These are phyloP conservation scores for Parapristionchus giblindavisi DNA, from an alignment of 2,888 invertebrate genomes.

Conservation along the genomic window DNA sequence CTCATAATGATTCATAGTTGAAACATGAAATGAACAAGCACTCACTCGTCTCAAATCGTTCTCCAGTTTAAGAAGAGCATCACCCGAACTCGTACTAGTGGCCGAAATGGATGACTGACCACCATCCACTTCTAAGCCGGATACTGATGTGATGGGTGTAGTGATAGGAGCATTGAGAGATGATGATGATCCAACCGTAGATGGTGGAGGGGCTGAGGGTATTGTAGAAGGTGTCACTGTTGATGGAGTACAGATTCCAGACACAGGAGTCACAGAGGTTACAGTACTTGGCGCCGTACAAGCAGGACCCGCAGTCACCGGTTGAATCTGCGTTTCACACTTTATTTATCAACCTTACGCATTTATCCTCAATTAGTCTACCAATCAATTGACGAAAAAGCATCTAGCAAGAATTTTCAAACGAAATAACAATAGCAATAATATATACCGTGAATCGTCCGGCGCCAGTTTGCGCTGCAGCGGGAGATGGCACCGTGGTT, in stretches of 20 bases:
- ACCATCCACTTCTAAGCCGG: conserved; percentile 30
- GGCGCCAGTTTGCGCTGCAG: too few relatives aligned
- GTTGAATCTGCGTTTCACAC: not conserved
- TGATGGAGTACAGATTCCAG: not conserved
- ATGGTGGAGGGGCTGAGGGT: conserved; percentile 12
- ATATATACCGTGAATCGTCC: too few relatives aligned
- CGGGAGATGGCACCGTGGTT: not conserved
- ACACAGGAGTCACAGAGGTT: not conserved
- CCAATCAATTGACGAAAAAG: too few relatives aligned
- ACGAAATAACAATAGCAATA: too few relatives aligned
- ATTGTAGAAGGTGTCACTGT: not conserved
- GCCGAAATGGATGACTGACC: conserved; percentile 44
- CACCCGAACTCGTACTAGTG: not conserved
- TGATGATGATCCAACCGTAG: conserved; percentile 8
- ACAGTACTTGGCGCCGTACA: not conserved
- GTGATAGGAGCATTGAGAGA: not conserved
- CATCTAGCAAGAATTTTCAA: too few relatives aligned
- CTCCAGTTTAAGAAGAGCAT: conserved; percentile 46
- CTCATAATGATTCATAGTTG: too few relatives aligned
- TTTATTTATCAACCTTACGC: too few relatives aligned
- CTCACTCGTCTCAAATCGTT: conserved; percentile 54
- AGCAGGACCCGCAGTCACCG: not conserved
- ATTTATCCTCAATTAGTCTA: too few relatives aligned
- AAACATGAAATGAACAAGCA: too few relatives aligned
- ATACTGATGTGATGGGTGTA: conserved; percentile 6